Evolutionary conservation across 2,797 vertebrate genomes (phyloP).

Genomic region (Nasua narica): DNA sequence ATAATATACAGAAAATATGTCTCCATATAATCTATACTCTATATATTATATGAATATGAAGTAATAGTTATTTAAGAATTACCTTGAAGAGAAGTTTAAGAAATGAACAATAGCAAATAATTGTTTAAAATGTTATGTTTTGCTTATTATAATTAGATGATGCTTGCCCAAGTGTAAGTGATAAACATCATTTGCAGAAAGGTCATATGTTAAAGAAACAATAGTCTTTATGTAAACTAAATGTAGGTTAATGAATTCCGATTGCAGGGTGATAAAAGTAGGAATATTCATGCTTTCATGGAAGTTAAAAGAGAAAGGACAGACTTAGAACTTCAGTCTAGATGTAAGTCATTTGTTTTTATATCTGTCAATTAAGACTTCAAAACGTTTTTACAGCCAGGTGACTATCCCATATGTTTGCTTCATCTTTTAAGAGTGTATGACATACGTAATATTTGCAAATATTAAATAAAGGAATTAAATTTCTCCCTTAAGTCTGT

Average conservation of each 20-base stretch:
- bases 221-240: neutral
- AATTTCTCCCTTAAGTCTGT: neutral
- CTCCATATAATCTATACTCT: neutral
- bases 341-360: slow-evolving; percentile 45
- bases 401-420: slow-evolving; percentile 28
- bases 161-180: neutral
- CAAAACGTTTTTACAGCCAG: slow-evolving; percentile 27
- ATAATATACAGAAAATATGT: neutral
- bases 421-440: neutral
- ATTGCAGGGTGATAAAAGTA: neutral
- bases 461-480: slow-evolving; percentile 16
- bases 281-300: neutral
- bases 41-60: neutral
- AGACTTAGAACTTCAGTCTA: slow-evolving; percentile 51
- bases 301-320: slow-evolving; percentile 39
- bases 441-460: neutral
- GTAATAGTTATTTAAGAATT: neutral
- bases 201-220: neutral
- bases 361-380: slow-evolving; percentile 39
- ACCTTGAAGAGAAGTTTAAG: neutral
- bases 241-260: neutral
- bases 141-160: neutral
- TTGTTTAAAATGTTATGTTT: neutral
- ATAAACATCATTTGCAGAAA: neutral
- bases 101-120: neutral